Conservation (phyloP, 2,113 vertebrate genomes). For the Anser brachyrhynchus region DNA sequence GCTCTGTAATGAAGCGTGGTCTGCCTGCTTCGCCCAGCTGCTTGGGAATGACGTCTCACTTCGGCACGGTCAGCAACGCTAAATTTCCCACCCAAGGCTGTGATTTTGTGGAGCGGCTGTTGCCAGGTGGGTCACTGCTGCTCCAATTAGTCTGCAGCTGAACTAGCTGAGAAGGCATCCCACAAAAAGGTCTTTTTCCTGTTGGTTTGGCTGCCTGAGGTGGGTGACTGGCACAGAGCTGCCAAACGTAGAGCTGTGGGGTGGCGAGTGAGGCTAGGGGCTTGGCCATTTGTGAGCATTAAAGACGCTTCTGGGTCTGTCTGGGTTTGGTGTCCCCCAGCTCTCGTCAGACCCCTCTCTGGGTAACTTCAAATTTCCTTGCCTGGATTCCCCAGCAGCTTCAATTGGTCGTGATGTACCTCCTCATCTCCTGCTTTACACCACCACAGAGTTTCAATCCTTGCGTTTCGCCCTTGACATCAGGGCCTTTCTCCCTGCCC, state of each 20-base stretch:
- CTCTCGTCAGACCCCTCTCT: neutral
- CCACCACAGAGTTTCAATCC: neutral
- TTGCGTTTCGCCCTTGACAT: neutral
- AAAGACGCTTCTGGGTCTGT: neutral
- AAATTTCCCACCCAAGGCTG: neutral
- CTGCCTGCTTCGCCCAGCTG: neutral
- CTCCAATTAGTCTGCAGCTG: neutral
- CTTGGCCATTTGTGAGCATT: neutral
- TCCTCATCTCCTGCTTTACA: neutral
- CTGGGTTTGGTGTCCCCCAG: neutral
- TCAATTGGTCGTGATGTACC: neutral
- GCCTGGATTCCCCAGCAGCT: neutral
- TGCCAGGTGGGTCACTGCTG: neutral
- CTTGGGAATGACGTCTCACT: accelerated
- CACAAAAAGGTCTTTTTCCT: neutral
- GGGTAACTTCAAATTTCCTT: neutral
- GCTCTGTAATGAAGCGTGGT: neutral
- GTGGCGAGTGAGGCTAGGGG: neutral
- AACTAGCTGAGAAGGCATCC: neutral
- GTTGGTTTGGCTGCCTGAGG: neutral
- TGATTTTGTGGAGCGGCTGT: neutral
- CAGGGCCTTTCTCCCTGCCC: neutral
- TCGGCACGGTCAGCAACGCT: neutral
- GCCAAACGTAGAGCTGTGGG: neutral
- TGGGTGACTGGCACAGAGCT: neutral